Evolutionary conservation across 2,113 vertebrate species (phyloP).

Genomic region (Takifugu flavidus): DNA sequence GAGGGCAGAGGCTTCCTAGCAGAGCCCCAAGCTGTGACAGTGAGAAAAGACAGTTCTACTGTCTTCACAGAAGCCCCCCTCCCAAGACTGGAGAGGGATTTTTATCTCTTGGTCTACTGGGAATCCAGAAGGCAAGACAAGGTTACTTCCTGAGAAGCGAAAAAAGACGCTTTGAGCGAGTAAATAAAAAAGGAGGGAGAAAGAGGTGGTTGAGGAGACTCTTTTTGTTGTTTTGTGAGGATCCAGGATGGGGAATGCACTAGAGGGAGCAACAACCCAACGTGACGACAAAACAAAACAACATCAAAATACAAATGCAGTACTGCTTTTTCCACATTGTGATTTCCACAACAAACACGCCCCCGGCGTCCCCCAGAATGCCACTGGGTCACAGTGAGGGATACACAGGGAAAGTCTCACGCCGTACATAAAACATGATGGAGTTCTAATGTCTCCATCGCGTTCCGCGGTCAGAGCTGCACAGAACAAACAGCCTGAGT

Average conservation of each 20-base stretch:
- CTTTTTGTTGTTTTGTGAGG: slow-evolving; percentile 21
- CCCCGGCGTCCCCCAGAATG: slow-evolving; percentile 10
- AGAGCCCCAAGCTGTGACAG: slow-evolving; percentile 59
- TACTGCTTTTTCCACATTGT: slow-evolving; percentile 31
- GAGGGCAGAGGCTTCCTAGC: slow-evolving; percentile 50
- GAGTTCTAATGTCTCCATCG: slow-evolving; percentile 33
- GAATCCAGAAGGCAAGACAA: slow-evolving; percentile 58
- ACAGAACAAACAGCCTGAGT: slow-evolving; percentile 42
- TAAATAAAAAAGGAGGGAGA: slow-evolving; percentile 21
- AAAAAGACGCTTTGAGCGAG: slow-evolving; percentile 28
- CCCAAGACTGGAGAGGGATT: slow-evolving; percentile 60
- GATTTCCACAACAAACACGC: slow-evolving; percentile 63
- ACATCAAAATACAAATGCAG: slow-evolving; percentile 55
- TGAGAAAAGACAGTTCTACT: slow-evolving; percentile 59
- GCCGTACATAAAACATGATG: slow-evolving; percentile 19
- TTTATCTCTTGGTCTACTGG: slow-evolving; percentile 65
- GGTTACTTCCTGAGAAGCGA: slow-evolving; percentile 64
- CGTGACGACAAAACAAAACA: slow-evolving; percentile 44
- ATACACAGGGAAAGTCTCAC: slow-evolving; percentile 7
- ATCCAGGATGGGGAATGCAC: slow-evolving; percentile 26
- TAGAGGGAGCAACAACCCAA: slow-evolving; percentile 31
- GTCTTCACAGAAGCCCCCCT: slow-evolving; percentile 66
- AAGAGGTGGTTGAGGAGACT: slow-evolving; percentile 31
- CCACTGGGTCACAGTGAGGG: slow-evolving; percentile 31
- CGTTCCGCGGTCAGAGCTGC: slow-evolving; percentile 30